A percentile compares a stretch with the other conserved stretches of the same genome.
Evolutionary conservation across 1,140 invertebrate species (phyloP).

Genomic region (Trichonephila inaurata): DNA sequence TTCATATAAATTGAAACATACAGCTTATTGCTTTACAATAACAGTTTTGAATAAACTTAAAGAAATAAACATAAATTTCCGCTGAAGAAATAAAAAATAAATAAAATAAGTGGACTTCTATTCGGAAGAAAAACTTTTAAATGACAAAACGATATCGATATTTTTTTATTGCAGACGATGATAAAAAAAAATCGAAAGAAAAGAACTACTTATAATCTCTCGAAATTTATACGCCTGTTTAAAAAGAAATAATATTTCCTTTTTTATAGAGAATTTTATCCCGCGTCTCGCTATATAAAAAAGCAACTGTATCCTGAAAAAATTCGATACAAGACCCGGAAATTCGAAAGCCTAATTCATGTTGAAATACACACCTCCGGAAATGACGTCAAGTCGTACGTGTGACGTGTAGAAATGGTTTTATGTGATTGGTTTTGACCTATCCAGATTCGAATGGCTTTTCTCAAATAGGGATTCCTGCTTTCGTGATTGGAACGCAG

Average conservation of each 20-base stretch:
- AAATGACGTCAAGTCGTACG: constrained; percentile 56
- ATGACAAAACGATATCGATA: not conserved
- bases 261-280: not conserved
- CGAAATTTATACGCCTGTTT: constrained; percentile 1
- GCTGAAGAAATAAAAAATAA: not conserved
- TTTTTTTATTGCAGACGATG: not conserved
- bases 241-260: not conserved
- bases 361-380: constrained; percentile 31
- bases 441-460: not conserved
- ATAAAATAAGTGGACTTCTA: not conserved
- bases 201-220: not conserved
- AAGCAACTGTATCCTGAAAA: constrained; percentile 23
- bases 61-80: not conserved
- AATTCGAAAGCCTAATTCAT: constrained; percentile 49
- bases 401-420: constrained; percentile 49
- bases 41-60: not conserved
- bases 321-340: constrained; percentile 45
- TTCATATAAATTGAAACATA: not conserved
- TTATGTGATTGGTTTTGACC: constrained; percentile 58
- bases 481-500: not conserved
- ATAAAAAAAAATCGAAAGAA: not conserved
- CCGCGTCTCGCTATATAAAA: not conserved
- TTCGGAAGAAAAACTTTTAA: not conserved
- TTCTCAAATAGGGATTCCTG: not conserved
- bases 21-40: not conserved